These are phyloP conservation scores for Machaerirhynchus nigripectus DNA, from an alignment of 2,113 vertebrate species.

Conservation along the genomic window DNA sequence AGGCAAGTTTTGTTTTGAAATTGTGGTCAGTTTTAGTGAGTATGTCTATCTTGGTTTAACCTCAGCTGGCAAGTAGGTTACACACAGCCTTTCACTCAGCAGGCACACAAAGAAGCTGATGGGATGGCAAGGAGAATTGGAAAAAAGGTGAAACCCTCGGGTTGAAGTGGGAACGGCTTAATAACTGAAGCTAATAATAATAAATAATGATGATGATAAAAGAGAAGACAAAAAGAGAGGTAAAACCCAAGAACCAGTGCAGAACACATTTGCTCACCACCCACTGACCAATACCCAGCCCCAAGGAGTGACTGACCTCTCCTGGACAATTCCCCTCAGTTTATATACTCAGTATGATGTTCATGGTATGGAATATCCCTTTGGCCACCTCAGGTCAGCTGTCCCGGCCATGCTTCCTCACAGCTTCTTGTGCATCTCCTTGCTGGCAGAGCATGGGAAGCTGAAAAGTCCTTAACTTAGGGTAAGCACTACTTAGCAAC, in stretches of 20 bases:
- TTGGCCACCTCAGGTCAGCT: neutral
- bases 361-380: neutral
- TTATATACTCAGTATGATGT: neutral
- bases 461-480: neutral
- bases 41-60: neutral
- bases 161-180: neutral
- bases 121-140: neutral
- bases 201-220: neutral
- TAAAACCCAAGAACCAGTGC: neutral
- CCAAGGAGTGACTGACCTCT: accelerated
- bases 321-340: neutral
- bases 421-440: neutral
- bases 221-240: neutral
- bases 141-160: neutral
- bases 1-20: neutral
- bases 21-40: neutral
- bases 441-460: neutral
- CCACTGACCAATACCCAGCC: neutral
- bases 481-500: neutral
- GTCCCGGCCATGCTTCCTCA: neutral
- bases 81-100: neutral
- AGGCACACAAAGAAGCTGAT: neutral
- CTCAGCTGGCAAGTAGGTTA: neutral
- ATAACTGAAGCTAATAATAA: neutral
- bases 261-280: neutral